Evolutionary conservation across 2,888 invertebrate genomes (phyloP), one percentile per base, ranked within the genome.

Genomic region (Tenthredo amoena): DNA sequence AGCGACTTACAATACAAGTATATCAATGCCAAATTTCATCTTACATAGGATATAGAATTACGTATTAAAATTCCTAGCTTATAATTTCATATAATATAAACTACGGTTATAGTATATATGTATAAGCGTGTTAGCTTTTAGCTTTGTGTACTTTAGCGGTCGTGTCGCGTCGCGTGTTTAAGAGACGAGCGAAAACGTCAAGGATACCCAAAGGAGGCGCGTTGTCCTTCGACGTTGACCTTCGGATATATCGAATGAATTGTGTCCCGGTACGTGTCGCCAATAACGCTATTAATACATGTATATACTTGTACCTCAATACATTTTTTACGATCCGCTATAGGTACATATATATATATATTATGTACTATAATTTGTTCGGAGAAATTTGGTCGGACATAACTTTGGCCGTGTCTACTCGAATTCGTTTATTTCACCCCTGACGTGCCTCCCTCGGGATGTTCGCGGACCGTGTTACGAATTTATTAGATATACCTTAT

Each of bases 221-320:
- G 55, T 55, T 84, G 86, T 68, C 87, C 87, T 72, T 86, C 62
- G 85, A 84, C 74, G 50, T 68, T 84, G 71, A 72, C 71, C 71
- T 72, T 72, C 40, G 71, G 6, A 62, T 40, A 40, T 72, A 40
- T 72, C 71, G 71, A 72, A 40, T 72, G 83, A 77, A 86, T 86
- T 72, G 84, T 77, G 85, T 84, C 83, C 82, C 77, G 72, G 58
- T 76, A 83, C 85, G 47, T 47, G 47, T 47, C 47, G 12, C 47
- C 47, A 47, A 47, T 47, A 47, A 47, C 47, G 15, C 47, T 47
- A 47, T 47, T 3, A 47, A 47, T 47, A 47, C 3, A 47, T 47
- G 12, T 12, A 47, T 47, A 47, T 15, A 47, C n/a, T 18, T 55
- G 55, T 7, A 55, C 18, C 55, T 55, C 55, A 6, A 6, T 55